Conservation (phyloP, 1,140 invertebrate species). For the Popillia japonica region DNA sequence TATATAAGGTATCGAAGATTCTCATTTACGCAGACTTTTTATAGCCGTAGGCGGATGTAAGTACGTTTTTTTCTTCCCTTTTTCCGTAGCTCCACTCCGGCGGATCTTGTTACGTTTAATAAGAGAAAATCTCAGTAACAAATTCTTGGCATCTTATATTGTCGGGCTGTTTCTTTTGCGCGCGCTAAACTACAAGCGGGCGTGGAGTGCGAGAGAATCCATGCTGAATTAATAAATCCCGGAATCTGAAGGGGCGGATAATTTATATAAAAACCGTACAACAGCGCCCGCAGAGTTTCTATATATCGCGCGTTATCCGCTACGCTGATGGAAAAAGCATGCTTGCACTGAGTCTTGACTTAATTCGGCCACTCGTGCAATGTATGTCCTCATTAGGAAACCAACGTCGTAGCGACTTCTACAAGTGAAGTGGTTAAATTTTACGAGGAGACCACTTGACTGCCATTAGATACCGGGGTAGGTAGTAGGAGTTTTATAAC, state of each 20-base stretch:
- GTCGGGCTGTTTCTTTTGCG: background rate
- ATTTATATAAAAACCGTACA: constrained; percentile 31
- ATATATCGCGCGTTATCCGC: background rate
- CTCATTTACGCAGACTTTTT: too few relatives aligned
- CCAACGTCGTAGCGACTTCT: background rate
- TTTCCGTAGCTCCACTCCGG: background rate
- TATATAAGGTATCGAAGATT: too few relatives aligned
- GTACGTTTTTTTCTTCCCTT: background rate
- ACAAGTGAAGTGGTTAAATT: constrained; percentile 11
- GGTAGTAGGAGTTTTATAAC: background rate
- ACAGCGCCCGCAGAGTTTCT: background rate
- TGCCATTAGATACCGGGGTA: background rate
- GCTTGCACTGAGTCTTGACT: constrained; percentile 15
- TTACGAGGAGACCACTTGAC: constrained; percentile 9
- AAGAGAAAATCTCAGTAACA: constrained; percentile 19
- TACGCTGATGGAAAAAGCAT: background rate
- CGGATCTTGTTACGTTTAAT: constrained; percentile 34
- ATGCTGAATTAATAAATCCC: constrained; percentile 30
- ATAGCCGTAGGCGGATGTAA: background rate
- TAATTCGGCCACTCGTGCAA: constrained; percentile 15
- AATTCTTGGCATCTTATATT: constrained; percentile 19
- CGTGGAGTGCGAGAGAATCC: background rate
- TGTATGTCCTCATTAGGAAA: constrained; percentile 27
- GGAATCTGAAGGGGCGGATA: constrained; percentile 25
- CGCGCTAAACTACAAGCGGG: background rate